phyloP scores from a whole-genome alignment of 2,888 invertebrate species.

The Dichetophora obliterata region DNA sequence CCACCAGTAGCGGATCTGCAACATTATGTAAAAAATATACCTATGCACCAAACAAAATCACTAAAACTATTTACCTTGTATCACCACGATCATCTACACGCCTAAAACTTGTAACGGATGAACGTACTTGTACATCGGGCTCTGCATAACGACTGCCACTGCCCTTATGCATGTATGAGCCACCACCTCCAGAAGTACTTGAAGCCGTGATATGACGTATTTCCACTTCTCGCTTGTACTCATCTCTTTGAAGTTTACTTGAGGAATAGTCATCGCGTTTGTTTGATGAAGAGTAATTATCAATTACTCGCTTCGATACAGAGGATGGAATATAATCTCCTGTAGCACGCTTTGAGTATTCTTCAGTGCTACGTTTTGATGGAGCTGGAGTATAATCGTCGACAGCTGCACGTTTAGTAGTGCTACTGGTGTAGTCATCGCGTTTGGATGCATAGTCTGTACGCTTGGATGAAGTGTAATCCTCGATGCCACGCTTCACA shows the following conservation, averaged over 20 bases:
- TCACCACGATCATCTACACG: slow-evolving; percentile 57
- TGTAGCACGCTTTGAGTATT: slow-evolving; percentile 52
- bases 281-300: slow-evolving; percentile 59
- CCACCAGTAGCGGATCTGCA: slow-evolving; percentile 34
- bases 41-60: background rate
- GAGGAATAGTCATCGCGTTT: slow-evolving; percentile 61
- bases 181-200: slow-evolving; percentile 47
- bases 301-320: slow-evolving; percentile 55
- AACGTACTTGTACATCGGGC: slow-evolving; percentile 54
- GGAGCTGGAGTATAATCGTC: slow-evolving; percentile 62
- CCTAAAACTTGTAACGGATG: slow-evolving; percentile 57
- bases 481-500: slow-evolving; percentile 63
- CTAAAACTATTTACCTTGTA: slow-evolving; percentile 47
- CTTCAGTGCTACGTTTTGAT: slow-evolving; percentile 57
- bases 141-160: slow-evolving; percentile 60
- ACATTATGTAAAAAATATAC: background rate
- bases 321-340: slow-evolving; percentile 59
- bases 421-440: slow-evolving; percentile 46
- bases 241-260: slow-evolving; percentile 52
- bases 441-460: slow-evolving; percentile 55
- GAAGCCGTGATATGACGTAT: slow-evolving; percentile 61
- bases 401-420: slow-evolving; percentile 59
- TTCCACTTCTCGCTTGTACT: slow-evolving; percentile 67
- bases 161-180: slow-evolving; percentile 50
- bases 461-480: slow-evolving; percentile 61